Evolutionary conservation across 2,113 vertebrate species (phyloP), one percentile per base, ranked within the genome.

Genomic region (Psittacara wagleri): DNA sequence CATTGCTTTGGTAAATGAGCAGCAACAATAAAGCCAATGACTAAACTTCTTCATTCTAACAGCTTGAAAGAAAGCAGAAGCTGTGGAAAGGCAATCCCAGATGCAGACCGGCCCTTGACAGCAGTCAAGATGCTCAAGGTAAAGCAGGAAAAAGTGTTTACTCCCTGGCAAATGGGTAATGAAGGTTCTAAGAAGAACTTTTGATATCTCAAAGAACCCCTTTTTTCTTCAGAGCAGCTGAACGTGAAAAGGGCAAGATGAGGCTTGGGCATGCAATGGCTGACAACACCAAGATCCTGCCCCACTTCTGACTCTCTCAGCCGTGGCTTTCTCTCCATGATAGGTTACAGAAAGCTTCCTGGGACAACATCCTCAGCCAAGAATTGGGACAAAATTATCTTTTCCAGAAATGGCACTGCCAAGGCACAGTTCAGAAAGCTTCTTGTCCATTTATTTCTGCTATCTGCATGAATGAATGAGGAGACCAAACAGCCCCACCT

Each of bases 401-500:
- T 15, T 2, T 3, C 63, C 72, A 78, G 76, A 51, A 63, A 24
- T 6, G 19, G 7, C 48, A 55, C 43, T 11, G 23, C 43, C 1
- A 43, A 3, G 2, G 43, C 83, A 29, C 52, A 92, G 49, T 41
- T 75, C 28, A 61, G 76, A 48, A 44, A 20, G 62, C 35, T 78
- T 74, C 39, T 31, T 17, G 51, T 35, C 73, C 46, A 37, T 59
- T 44, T 59, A n/a, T 24, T 35, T 35, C 57, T 67, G 55, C 76
- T 61, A 49, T 18, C 54, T 39, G 69, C 39, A 18, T 18, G 43
- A 17, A 29, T 3, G 6, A 55, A 43, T 1, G 78, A 14, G 46
- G 15, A 63, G 37, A 87, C 83, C 51, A 4, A 33, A 79, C 64
- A 81, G 83, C 91, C 80, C 86, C 91, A 70, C 69, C 91, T 94